Evolutionary conservation across 2,888 invertebrate genomes (phyloP).

Genomic region (Melangyna quadrimaculata): DNA sequence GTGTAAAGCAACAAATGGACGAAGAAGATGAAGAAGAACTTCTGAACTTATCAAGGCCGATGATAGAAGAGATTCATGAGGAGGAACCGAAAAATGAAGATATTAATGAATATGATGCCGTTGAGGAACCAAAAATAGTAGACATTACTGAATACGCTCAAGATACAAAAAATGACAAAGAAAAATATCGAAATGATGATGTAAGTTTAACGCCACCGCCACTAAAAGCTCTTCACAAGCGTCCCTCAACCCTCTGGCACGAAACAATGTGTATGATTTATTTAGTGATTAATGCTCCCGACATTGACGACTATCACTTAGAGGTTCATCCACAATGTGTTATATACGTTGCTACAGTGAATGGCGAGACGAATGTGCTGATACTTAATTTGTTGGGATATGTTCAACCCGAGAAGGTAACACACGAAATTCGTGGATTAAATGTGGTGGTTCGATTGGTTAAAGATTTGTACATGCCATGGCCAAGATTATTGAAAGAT

Average conservation of each 20-base stretch:
- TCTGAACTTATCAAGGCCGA: background rate
- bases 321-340: conserved; percentile 72
- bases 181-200: background rate
- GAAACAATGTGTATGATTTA: conserved; percentile 75
- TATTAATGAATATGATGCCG: background rate
- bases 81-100: conserved; percentile 49
- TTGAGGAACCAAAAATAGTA: background rate
- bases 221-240: conserved; percentile 72
- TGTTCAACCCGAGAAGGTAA: conserved; percentile 72
- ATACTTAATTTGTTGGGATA: conserved; percentile 73
- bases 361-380: conserved; percentile 71
- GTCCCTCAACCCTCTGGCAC: conserved; percentile 75
- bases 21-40: conserved; percentile 23
- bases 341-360: conserved; percentile 68
- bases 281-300: conserved; percentile 74
- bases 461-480: conserved; percentile 73
- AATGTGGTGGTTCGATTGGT: conserved; percentile 75
- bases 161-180: background rate
- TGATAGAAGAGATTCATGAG: background rate
- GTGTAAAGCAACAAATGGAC: conserved; percentile 34
- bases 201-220: conserved; percentile 44
- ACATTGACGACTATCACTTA: conserved; percentile 74
- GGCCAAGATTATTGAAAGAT: conserved; percentile 74
- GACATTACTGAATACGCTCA: background rate
- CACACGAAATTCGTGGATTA: conserved; percentile 76